These are phyloP conservation scores for Helicoverpa zea DNA, from an alignment of 1,140 invertebrate genomes.

Conservation along the genomic window DNA sequence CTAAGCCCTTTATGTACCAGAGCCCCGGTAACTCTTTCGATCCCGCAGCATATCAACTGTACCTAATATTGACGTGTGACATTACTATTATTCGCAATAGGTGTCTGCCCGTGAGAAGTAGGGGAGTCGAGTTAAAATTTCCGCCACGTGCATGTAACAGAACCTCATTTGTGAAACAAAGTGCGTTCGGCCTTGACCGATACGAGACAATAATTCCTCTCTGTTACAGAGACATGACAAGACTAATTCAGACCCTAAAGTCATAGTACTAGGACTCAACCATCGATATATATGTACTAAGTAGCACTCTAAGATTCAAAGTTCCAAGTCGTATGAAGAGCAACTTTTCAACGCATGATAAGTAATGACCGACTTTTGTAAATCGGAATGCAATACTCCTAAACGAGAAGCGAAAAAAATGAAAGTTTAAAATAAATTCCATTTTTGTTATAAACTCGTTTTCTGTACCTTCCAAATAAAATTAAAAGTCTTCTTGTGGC, in stretches of 20 bases:
- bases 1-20: no score
- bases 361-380: not conserved
- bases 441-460: constrained; percentile 15
- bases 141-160: not conserved
- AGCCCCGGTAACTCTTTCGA: no score
- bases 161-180: constrained; percentile 12
- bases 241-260: no score
- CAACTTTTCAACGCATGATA: not conserved
- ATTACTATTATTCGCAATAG: not conserved
- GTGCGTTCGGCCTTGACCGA: not conserved
- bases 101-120: not conserved
- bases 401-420: constrained; percentile 21
- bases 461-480: not conserved
- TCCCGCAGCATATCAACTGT: no score
- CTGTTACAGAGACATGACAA: not conserved
- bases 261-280: no score
- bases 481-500: not conserved
- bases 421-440: constrained; percentile 15
- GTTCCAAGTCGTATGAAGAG: not conserved
- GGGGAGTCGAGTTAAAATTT: constrained; percentile 14
- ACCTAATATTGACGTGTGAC: not conserved
- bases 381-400: not conserved
- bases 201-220: not conserved
- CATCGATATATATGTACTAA: no score
- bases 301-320: no score